Conservation (phyloP, 2,113 vertebrate genomes). For the Cygnus atratus region DNA sequence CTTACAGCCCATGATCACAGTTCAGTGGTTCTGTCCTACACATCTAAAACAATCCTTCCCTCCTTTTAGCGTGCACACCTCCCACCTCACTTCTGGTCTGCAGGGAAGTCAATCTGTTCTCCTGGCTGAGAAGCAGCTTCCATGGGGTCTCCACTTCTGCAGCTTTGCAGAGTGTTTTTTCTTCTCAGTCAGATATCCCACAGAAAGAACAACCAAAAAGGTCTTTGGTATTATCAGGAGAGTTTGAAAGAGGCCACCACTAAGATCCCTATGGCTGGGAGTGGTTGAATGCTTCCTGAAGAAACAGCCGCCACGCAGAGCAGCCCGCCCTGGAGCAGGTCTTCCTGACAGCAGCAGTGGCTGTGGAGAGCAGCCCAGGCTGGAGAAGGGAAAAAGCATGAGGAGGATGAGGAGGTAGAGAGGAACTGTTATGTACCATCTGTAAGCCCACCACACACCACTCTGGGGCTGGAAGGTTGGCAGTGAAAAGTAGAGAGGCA, state of each 20-base stretch:
- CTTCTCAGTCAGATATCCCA: neutral
- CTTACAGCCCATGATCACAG: neutral
- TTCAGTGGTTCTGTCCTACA: neutral
- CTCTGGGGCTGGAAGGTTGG: neutral
- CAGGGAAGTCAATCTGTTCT: neutral
- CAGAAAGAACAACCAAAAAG: neutral
- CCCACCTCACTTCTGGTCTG: neutral
- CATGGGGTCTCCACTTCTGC: neutral
- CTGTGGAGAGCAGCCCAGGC: neutral
- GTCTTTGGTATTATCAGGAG: neutral
- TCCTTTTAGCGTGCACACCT: neutral
- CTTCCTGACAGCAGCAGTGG: neutral
- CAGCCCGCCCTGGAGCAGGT: neutral
- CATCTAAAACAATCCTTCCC: neutral
- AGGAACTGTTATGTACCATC: no score
- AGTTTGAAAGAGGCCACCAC: neutral
- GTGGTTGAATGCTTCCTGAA: no score
- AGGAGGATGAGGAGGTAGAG: neutral
- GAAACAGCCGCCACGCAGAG: accelerated
- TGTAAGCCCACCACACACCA: accelerated
- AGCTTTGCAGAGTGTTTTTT: neutral
- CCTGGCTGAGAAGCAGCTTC: neutral
- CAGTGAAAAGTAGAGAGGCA: neutral
- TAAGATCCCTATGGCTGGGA: neutral
- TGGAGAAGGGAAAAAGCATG: neutral